Conservation (phyloP, 2,888 invertebrate genomes). For the Frankliniella intonsa region DNA sequence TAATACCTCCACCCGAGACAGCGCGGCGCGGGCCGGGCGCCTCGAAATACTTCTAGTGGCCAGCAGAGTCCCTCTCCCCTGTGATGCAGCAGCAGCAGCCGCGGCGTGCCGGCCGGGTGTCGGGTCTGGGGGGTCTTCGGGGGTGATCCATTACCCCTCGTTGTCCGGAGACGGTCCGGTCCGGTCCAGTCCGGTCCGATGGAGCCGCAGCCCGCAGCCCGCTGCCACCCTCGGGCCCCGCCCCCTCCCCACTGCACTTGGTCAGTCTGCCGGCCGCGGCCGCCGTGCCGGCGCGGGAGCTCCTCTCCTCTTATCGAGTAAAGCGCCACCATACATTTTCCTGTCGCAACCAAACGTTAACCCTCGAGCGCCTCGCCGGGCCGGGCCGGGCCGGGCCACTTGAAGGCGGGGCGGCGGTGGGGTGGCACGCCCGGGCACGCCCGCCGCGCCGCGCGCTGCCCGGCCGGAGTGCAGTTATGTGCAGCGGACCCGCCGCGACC, state of each 20-base stretch:
- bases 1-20: no score
- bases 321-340: conserved; percentile 17
- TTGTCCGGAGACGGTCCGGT: no score
- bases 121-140: no score
- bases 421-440: neutral
- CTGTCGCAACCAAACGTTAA: neutral
- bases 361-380: neutral
- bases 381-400: neutral
- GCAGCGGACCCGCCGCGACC: neutral
- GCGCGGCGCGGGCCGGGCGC: no score
- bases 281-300: neutral
- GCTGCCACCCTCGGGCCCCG: neutral
- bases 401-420: neutral
- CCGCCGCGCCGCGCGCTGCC: neutral
- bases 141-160: no score
- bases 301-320: conserved; percentile 10
- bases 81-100: no score
- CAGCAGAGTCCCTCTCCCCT: no score
- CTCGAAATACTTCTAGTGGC: no score
- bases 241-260: neutral
- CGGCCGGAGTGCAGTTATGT: neutral
- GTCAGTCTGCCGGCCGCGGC: neutral
- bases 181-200: no score
- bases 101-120: no score
- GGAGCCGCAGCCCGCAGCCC: neutral